Conservation (phyloP, 1,140 invertebrate genomes). For the Pseudomyrmex flavicornis region DNA sequence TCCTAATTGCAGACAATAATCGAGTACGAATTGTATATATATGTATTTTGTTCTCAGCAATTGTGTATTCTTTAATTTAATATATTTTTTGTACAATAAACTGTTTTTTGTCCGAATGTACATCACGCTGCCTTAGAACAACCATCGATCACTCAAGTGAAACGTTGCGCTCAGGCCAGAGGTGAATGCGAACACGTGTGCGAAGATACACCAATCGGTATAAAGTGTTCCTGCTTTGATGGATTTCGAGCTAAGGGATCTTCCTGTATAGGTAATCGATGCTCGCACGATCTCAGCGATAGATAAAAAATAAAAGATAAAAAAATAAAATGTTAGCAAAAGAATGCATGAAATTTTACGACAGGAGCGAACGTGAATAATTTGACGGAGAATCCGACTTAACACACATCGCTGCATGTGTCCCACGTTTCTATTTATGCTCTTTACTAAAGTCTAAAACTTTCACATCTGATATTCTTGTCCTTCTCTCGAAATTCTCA, state of each 20-base stretch:
- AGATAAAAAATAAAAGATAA: too few species aligned
- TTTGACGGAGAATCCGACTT: not conserved
- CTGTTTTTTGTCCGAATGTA: not conserved
- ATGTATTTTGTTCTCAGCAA: too few species aligned
- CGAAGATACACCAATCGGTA: constrained; percentile 78
- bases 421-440: not conserved
- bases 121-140: not conserved
- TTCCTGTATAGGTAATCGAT: constrained; percentile 82
- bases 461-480: constrained; percentile 22
- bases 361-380: too few species aligned
- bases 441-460: constrained; percentile 21
- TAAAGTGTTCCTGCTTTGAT: constrained; percentile 83
- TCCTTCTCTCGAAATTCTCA: not conserved
- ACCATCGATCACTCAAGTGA: constrained; percentile 61
- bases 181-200: constrained; percentile 85
- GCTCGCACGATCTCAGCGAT: not conserved
- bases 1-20: not conserved
- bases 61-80: not conserved
- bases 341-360: too few species aligned
- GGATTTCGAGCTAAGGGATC: constrained; percentile 84
- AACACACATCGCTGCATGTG: not conserved
- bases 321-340: too few species aligned
- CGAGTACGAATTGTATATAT: not conserved
- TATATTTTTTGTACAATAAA: not conserved
- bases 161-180: constrained; percentile 79